phyloP scores from a whole-genome alignment of 2,888 invertebrate species.

The Girardia tigrina region DNA sequence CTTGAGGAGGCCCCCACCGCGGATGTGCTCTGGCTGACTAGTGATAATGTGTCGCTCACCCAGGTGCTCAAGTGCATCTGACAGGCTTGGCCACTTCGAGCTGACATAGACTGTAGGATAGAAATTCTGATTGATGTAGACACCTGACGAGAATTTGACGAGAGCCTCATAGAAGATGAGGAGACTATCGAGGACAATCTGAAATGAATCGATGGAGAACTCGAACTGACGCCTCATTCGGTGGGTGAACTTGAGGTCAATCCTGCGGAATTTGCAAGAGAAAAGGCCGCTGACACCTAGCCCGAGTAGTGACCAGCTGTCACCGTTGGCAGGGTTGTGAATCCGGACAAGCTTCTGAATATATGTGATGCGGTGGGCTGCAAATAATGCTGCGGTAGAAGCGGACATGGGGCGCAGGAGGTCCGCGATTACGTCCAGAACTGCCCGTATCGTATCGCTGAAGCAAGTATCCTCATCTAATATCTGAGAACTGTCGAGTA shows the following conservation, averaged over 20 bases:
- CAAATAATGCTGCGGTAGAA: background rate
- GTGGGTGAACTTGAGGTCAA: slow-evolving; percentile 96
- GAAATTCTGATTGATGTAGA: slow-evolving; percentile 71
- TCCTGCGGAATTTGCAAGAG: slow-evolving; percentile 59
- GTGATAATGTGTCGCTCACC: slow-evolving; percentile 93
- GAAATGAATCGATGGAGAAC: slow-evolving; percentile 97
- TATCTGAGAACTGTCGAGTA: background rate
- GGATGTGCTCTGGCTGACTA: slow-evolving; percentile 90
- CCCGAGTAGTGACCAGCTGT: slow-evolving; percentile 96
- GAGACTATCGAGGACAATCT: slow-evolving; percentile 86
- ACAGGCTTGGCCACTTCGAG: slow-evolving; percentile 87
- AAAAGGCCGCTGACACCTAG: slow-evolving; percentile 55
- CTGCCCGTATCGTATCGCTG: background rate
- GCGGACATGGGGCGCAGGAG: background rate
- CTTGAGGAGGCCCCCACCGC: slow-evolving; percentile 91
- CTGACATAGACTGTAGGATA: slow-evolving; percentile 88
- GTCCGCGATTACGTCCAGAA: background rate
- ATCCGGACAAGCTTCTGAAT: slow-evolving; percentile 99
- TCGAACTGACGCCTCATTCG: slow-evolving; percentile 95
- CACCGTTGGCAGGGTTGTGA: slow-evolving; percentile 59
- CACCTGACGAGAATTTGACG: slow-evolving; percentile 51
- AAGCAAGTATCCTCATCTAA: background rate
- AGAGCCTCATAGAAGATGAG: slow-evolving; percentile 72
- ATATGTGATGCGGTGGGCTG: slow-evolving; percentile 55
- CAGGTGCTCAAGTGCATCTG: slow-evolving; percentile 81